These are phyloP conservation scores for Batillaria attramentaria DNA, from an alignment of 1,140 invertebrate genomes.

Conservation along the genomic window DNA sequence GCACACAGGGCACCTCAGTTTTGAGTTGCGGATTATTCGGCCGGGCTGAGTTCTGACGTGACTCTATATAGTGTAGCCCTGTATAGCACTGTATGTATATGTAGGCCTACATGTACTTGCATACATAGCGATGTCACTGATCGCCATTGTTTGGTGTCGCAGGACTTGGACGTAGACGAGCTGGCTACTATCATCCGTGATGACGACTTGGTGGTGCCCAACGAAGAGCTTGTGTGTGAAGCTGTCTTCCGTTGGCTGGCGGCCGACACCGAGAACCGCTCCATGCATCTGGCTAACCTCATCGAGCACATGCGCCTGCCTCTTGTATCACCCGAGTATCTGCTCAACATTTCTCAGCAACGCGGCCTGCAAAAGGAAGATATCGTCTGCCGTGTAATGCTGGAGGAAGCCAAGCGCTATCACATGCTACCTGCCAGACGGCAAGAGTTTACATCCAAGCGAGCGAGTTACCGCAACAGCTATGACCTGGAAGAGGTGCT, in stretches of 20 bases:
- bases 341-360: constrained; percentile 42
- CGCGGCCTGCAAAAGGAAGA: constrained; percentile 36
- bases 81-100: neutral
- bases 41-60: too few relatives aligned
- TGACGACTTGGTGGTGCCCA: constrained; percentile 54
- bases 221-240: constrained; percentile 61
- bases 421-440: constrained; percentile 60
- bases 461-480: constrained; percentile 53
- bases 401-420: constrained; percentile 61
- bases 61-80: neutral
- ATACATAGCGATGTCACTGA: neutral
- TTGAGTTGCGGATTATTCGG: too few relatives aligned
- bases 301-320: constrained; percentile 57
- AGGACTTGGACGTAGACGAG: constrained; percentile 43
- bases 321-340: constrained; percentile 57
- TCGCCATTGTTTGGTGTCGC: constrained; percentile 8
- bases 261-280: constrained; percentile 45
- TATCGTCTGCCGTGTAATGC: constrained; percentile 53
- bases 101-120: neutral
- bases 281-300: constrained; percentile 46
- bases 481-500: constrained; percentile 58
- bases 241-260: constrained; percentile 58
- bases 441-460: constrained; percentile 59
- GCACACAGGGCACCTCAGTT: too few relatives aligned
- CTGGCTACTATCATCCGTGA: constrained; percentile 55